These are phyloP conservation scores for Noctua janthe DNA, from an alignment of 2,888 invertebrate species.

Conservation along the genomic window DNA sequence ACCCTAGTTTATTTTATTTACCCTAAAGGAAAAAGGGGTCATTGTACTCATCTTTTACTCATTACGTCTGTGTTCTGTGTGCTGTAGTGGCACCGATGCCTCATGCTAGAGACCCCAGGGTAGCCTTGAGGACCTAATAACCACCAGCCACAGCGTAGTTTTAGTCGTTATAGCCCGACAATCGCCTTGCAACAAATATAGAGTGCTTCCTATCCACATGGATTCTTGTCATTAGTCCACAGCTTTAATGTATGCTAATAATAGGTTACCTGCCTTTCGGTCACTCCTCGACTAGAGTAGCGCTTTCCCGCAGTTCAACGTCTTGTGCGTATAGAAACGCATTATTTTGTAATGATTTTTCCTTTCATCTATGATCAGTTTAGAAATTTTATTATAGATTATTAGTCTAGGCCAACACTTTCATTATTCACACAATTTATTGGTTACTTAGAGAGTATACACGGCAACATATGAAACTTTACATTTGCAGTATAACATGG, in stretches of 20 bases:
- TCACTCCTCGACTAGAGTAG: background rate
- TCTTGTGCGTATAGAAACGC: slow-evolving; percentile 24
- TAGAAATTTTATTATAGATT: slow-evolving; percentile 29
- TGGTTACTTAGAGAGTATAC: background rate
- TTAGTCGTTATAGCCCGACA: background rate
- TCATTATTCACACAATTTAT: slow-evolving; percentile 5
- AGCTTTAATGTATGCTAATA: slow-evolving; percentile 14
- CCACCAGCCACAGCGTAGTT: background rate
- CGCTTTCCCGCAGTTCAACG: slow-evolving; percentile 39
- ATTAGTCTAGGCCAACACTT: slow-evolving; percentile 4
- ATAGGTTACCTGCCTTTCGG: background rate
- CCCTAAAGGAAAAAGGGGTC: too few species aligned
- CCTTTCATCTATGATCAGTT: slow-evolving; percentile 24
- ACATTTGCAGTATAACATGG: too few species aligned
- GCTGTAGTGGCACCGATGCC: background rate
- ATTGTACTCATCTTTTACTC: too few species aligned
- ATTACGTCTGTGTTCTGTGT: background rate
- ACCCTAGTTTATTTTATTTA: background rate
- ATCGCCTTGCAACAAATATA: slow-evolving; percentile 4
- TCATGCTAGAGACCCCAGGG: background rate
- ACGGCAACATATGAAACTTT: too few species aligned
- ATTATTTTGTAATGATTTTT: slow-evolving; percentile 25
- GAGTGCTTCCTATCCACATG: background rate
- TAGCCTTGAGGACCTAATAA: background rate
- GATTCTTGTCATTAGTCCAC: background rate